These are phyloP conservation scores for Telmatochromis sp. DNA, from an alignment of 2,113 vertebrate genomes.

Conservation along the genomic window DNA sequence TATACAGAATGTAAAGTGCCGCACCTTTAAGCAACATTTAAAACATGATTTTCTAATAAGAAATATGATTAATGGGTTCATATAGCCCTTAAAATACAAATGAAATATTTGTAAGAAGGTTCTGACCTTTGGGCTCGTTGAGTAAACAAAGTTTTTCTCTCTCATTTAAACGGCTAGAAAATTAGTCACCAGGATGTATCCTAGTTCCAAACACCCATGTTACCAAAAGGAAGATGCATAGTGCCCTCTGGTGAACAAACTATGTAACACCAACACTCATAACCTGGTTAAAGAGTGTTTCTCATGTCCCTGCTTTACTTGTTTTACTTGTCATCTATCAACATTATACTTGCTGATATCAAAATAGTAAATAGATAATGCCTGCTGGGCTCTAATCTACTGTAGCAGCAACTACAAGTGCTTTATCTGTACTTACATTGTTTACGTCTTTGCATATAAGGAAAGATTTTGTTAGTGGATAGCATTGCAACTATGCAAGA, in stretches of 20 bases:
- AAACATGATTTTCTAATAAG: not conserved
- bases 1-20: not conserved
- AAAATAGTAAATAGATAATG: not conserved
- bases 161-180: not conserved
- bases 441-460: not conserved
- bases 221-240: not conserved
- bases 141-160: not conserved
- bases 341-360: not conserved
- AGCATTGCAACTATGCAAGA: not conserved
- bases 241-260: not conserved
- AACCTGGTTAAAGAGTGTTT: not conserved
- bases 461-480: not conserved
- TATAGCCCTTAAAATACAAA: not conserved
- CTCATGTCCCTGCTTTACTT: not conserved
- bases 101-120: not conserved
- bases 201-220: not conserved
- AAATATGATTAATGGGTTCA: not conserved
- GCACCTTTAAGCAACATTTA: not conserved
- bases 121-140: not conserved
- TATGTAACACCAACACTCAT: not conserved
- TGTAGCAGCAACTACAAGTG: not conserved
- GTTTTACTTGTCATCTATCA: not conserved
- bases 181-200: not conserved
- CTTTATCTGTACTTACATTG: not conserved
- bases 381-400: not conserved